Conservation (phyloP, 1,140 invertebrate species). For the Camponotus floridanus region DNA sequence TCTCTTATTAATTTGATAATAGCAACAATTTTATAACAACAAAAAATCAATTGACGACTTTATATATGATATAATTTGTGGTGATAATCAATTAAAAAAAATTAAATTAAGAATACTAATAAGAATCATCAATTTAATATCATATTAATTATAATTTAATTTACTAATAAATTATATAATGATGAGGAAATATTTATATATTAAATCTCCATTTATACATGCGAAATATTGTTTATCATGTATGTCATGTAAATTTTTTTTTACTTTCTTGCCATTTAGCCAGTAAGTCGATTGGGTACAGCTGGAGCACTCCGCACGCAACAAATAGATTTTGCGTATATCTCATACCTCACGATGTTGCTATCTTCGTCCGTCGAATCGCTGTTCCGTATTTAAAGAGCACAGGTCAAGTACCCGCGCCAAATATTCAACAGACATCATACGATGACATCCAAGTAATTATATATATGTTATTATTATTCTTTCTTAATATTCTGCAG, state of each 20-base stretch:
- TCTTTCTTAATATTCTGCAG: background rate
- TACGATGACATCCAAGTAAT: conserved; percentile 15
- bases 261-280: conserved; percentile 13
- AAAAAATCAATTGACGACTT: conserved; percentile 47
- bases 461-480: background rate
- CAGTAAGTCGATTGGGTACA: conserved; percentile 47
- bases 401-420: conserved; percentile 60
- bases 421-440: conserved; percentile 48
- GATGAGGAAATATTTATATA: background rate
- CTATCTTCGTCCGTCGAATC: conserved; percentile 60
- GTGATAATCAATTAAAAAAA: background rate
- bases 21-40: background rate
- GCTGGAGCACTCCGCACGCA: conserved; percentile 47
- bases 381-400: conserved; percentile 61
- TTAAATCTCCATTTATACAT: background rate
- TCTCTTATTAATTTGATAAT: too few relatives aligned
- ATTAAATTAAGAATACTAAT: too few relatives aligned
- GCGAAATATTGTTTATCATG: conserved; percentile 5
- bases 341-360: conserved; percentile 43
- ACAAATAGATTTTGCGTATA: conserved; percentile 55
- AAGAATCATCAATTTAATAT: background rate
- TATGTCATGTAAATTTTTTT: too few relatives aligned
- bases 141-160: background rate
- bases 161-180: background rate
- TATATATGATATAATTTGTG: background rate